phyloP scores from a whole-genome alignment of 2,888 invertebrate genomes.

The Ennomos erosarius region DNA sequence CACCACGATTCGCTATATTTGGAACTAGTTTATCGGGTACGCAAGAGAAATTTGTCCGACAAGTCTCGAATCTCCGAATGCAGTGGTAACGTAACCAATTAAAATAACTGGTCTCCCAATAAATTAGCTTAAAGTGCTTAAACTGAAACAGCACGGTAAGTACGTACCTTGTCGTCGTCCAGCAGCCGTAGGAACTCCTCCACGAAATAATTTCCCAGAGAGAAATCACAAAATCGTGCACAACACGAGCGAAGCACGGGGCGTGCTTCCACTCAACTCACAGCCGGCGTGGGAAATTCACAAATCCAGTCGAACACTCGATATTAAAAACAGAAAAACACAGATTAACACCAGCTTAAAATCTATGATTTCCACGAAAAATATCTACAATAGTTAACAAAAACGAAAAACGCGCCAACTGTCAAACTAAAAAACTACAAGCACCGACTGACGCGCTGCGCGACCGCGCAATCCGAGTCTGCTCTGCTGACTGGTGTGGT shows the following conservation, averaged over 20 bases:
- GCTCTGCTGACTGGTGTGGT: conserved; percentile 73
- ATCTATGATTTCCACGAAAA: conserved; percentile 81
- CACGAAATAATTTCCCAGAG: conserved; percentile 69
- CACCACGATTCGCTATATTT: conserved; percentile 71
- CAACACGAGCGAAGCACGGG: conserved; percentile 72
- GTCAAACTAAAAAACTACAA: conserved; percentile 85
- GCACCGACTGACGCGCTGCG: conserved; percentile 77
- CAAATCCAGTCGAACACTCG: conserved; percentile 79
- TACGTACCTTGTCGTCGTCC: conserved; percentile 68
- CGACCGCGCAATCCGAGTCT: conserved; percentile 81
- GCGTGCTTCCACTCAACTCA: conserved; percentile 78
- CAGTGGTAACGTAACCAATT: conserved; percentile 21
- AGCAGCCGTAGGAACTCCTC: conserved; percentile 55
- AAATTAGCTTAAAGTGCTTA: conserved; percentile 20
- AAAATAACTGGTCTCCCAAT: conserved; percentile 27
- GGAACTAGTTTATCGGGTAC: conserved; percentile 66
- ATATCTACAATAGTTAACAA: conserved; percentile 58
- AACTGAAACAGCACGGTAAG: conserved; percentile 39
- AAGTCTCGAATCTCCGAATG: conserved; percentile 46
- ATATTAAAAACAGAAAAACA: conserved; percentile 75
- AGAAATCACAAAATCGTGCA: conserved; percentile 80
- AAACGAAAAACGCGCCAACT: conserved; percentile 84
- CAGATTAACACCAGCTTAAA: conserved; percentile 82
- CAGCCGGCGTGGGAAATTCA: conserved; percentile 78
- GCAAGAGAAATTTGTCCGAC: conserved; percentile 60